These are phyloP conservation scores for Megaceryle torquata DNA, from an alignment of 2,113 vertebrate genomes.

Conservation along the genomic window DNA sequence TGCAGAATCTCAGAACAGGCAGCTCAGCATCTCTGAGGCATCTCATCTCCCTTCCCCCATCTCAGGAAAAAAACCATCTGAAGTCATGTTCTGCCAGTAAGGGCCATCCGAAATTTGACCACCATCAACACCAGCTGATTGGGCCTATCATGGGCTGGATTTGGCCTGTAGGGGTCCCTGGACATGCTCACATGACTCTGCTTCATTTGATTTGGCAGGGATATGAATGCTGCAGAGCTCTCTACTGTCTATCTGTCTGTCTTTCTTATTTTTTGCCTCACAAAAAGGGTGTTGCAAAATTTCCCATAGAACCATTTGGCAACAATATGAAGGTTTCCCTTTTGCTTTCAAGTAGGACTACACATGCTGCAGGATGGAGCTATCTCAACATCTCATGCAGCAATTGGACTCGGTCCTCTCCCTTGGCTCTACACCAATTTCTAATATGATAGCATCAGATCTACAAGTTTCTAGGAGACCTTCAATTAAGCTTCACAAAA, in stretches of 20 bases:
- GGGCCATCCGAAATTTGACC: background rate
- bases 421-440: slow-evolving; percentile 36
- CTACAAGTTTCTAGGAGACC: slow-evolving; percentile 44
- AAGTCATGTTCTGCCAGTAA: background rate
- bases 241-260: background rate
- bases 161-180: background rate
- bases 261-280: background rate
- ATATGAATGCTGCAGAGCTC: background rate
- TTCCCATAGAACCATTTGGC: slow-evolving; percentile 38
- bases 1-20: background rate
- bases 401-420: slow-evolving; percentile 9
- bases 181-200: background rate
- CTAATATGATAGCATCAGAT: slow-evolving; percentile 40
- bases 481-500: slow-evolving; percentile 61
- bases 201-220: background rate
- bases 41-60: background rate
- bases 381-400: slow-evolving; percentile 48
- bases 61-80: background rate
- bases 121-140: background rate
- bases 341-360: slow-evolving; percentile 29
- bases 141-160: background rate
- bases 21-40: background rate
- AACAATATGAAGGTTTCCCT: background rate
- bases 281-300: background rate
- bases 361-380: background rate